phyloP scores from a whole-genome alignment of 1,140 invertebrate genomes.

The Brachionus rubens region DNA sequence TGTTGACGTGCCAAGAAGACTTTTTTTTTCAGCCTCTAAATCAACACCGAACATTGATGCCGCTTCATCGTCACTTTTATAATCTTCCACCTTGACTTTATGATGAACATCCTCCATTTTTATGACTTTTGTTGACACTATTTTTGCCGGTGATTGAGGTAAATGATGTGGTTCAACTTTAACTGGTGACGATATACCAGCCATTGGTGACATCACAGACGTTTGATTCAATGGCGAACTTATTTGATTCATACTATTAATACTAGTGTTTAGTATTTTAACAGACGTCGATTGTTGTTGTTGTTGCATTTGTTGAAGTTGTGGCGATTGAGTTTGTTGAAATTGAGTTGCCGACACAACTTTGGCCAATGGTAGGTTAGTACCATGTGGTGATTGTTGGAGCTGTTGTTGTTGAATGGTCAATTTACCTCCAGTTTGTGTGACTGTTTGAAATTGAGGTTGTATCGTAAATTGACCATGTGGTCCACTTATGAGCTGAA shows the following conservation, averaged over 20 bases:
- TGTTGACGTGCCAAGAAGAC: neutral
- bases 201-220: neutral
- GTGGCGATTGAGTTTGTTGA: slow-evolving; percentile 13
- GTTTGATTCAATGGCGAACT: slow-evolving; percentile 11
- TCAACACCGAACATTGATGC: slow-evolving; percentile 1
- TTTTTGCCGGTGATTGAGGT: slow-evolving; percentile 22
- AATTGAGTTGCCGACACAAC: neutral
- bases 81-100: neutral
- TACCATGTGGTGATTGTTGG: neutral
- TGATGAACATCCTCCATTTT: slow-evolving; percentile 26
- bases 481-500: neutral
- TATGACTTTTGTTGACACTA: neutral
- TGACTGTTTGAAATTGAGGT: neutral
- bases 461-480: neutral
- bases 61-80: neutral
- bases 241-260: neutral
- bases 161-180: neutral
- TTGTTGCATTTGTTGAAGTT: slow-evolving; percentile 17
- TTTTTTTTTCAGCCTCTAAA: slow-evolving; percentile 27
- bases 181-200: neutral
- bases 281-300: neutral
- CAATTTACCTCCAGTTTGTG: neutral
- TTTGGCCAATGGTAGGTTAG: slow-evolving; percentile 12
- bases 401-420: slow-evolving; percentile 30
- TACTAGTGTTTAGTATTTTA: slow-evolving; percentile 37